Evolutionary conservation across 2,797 vertebrate genomes (phyloP).

Genomic region (Poecilia velifera): DNA sequence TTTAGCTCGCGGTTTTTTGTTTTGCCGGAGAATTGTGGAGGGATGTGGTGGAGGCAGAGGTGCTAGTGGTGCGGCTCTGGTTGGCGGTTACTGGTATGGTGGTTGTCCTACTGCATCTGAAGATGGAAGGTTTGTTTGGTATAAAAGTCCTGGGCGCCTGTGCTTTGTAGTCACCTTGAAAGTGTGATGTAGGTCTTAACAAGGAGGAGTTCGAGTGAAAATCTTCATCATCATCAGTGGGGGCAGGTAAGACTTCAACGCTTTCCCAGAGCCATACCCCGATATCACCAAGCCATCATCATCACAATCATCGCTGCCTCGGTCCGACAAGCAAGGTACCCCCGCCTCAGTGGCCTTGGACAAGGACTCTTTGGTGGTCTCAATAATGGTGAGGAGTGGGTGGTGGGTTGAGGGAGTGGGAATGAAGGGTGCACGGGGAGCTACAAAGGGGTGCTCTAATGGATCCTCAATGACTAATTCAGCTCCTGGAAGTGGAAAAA

Average conservation of each 20-base stretch:
- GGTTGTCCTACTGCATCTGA: slow-evolving; percentile 96
- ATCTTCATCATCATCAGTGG: slow-evolving; percentile 99
- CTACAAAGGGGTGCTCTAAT: slow-evolving; percentile 95
- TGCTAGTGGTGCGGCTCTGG: slow-evolving; percentile 96
- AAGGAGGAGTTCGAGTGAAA: slow-evolving; percentile 99
- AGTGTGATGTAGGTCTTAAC: slow-evolving; percentile 99
- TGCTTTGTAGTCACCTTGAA: slow-evolving; percentile 99
- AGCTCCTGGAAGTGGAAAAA: slow-evolving; percentile 91
- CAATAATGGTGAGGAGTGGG: slow-evolving; percentile 99
- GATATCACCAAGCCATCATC: slow-evolving; percentile 99
- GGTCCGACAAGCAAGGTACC: slow-evolving; percentile 99
- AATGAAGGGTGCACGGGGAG: slow-evolving; percentile 96
- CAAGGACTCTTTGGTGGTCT: slow-evolving; percentile 99
- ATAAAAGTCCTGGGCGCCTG: slow-evolving; percentile 98
- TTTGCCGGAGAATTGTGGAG: slow-evolving; percentile 87
- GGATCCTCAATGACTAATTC: slow-evolving; percentile 99
- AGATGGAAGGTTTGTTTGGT: slow-evolving; percentile 97
- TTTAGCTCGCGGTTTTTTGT: slow-evolving; percentile 98
- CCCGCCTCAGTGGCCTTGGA: slow-evolving; percentile 99
- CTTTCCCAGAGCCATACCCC: slow-evolving; percentile 99
- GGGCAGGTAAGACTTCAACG: slow-evolving; percentile 98
- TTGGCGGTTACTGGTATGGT: slow-evolving; percentile 94
- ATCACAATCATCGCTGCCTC: slow-evolving; percentile 99
- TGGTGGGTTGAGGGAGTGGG: slow-evolving; percentile 95
- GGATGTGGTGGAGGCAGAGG: slow-evolving; percentile 91